phyloP scores from a whole-genome alignment of 2,113 vertebrate genomes.

The Eulacestoma nigropectus region DNA sequence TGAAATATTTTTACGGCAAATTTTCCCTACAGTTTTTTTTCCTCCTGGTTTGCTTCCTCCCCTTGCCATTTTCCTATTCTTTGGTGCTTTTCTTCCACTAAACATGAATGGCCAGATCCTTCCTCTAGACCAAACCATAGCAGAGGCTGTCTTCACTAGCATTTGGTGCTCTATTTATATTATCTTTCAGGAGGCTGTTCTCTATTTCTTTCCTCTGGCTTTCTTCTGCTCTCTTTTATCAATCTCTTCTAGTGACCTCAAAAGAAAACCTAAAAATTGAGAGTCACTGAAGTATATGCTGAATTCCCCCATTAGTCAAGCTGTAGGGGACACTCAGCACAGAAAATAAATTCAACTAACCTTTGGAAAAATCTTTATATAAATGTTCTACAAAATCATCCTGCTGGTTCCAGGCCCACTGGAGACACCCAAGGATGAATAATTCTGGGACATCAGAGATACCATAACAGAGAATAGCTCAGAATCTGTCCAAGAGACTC shows the following conservation, averaged over 20 bases:
- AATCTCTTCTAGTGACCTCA: slow-evolving; percentile 38
- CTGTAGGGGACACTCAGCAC: slow-evolving; percentile 30
- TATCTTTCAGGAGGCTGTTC: background rate
- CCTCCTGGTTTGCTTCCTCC: background rate
- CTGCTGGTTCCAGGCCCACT: slow-evolving; percentile 32
- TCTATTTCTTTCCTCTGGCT: slow-evolving; percentile 34
- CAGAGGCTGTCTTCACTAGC: background rate
- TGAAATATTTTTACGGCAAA: background rate
- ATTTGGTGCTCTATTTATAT: background rate
- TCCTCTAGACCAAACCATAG: background rate
- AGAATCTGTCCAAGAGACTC: background rate
- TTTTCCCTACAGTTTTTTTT: background rate
- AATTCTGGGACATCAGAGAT: slow-evolving; percentile 15
- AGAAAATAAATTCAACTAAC: slow-evolving; percentile 3
- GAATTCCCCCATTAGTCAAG: slow-evolving; percentile 45
- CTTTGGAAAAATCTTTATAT: slow-evolving; percentile 50
- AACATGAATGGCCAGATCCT: background rate
- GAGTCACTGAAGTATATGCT: slow-evolving; percentile 32
- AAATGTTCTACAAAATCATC: slow-evolving; percentile 41
- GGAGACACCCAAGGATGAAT: slow-evolving; percentile 10
- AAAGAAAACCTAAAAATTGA: slow-evolving; percentile 34
- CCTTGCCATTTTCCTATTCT: background rate
- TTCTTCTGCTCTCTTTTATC: slow-evolving; percentile 46
- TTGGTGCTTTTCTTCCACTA: background rate
- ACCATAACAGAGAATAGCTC: background rate